Conservation (phyloP, 2,888 invertebrate genomes). For the Eristalis tenax region DNA sequence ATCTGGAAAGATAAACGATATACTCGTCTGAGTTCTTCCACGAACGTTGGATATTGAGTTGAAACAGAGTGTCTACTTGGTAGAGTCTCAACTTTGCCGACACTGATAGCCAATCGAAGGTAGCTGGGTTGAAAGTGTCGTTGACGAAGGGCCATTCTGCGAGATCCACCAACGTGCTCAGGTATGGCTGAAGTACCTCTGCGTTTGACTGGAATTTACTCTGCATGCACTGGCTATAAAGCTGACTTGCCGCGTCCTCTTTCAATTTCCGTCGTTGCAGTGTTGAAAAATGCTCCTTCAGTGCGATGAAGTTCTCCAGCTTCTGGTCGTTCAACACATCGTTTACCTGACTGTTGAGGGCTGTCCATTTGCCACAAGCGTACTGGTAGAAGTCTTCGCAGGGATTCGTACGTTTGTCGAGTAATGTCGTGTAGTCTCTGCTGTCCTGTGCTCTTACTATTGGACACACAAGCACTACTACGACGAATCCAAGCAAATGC, state of each 20-base stretch:
- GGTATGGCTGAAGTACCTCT: slow-evolving; percentile 29
- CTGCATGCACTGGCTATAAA: slow-evolving; percentile 37
- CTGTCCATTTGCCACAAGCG: slow-evolving; percentile 79
- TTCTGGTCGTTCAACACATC: slow-evolving; percentile 53
- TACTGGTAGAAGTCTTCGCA: slow-evolving; percentile 80
- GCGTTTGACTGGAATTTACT: slow-evolving; percentile 30
- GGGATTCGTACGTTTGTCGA: slow-evolving; percentile 63
- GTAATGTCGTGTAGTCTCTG: slow-evolving; percentile 19
- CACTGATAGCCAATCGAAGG: slow-evolving; percentile 75
- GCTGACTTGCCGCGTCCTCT: slow-evolving; percentile 29
- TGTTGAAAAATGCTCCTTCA: slow-evolving; percentile 73
- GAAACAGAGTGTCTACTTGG: slow-evolving; percentile 76
- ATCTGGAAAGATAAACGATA: slow-evolving; percentile 75
- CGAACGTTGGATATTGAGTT: slow-evolving; percentile 76
- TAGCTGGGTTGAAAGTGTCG: slow-evolving; percentile 47
- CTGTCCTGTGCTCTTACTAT: slow-evolving; percentile 9
- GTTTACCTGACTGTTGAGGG: slow-evolving; percentile 74
- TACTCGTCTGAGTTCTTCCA: slow-evolving; percentile 77
- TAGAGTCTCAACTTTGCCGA: slow-evolving; percentile 76
- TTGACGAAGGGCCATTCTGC: slow-evolving; percentile 76
- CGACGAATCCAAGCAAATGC: background rate
- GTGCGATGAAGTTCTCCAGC: slow-evolving; percentile 76
- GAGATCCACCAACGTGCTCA: slow-evolving; percentile 11
- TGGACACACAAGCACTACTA: background rate
- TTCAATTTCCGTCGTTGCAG: background rate